These are phyloP conservation scores for Chrysomela aeneicollis DNA, from an alignment of 2,888 invertebrate genomes.

Conservation along the genomic window DNA sequence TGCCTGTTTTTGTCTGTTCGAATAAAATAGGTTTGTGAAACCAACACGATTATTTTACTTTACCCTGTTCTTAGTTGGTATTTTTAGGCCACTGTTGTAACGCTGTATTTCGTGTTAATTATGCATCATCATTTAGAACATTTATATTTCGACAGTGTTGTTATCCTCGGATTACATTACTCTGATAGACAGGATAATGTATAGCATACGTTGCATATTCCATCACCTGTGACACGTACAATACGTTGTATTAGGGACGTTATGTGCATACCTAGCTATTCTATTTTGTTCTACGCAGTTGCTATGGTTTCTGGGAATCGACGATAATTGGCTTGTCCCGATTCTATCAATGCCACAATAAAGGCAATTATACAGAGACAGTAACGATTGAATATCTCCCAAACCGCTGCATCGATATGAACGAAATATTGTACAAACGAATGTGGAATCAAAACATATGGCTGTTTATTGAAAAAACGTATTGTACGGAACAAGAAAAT, in stretches of 20 bases:
- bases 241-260: constrained; percentile 22
- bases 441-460: too few species aligned
- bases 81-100: too few species aligned
- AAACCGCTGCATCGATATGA: too few species aligned
- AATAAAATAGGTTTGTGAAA: background rate
- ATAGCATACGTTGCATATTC: constrained; percentile 1
- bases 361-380: constrained; percentile 18
- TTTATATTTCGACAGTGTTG: background rate
- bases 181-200: background rate
- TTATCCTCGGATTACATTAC: background rate
- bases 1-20: constrained; percentile 1
- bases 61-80: background rate
- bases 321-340: constrained; percentile 31
- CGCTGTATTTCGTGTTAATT: background rate
- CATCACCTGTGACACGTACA: constrained; percentile 15
- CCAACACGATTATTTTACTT: background rate
- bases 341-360: constrained; percentile 30
- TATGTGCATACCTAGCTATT: constrained; percentile 30
- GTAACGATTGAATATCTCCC: too few species aligned
- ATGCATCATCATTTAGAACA: background rate
- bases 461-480: too few species aligned
- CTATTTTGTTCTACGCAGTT: constrained; percentile 27
- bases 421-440: too few species aligned
- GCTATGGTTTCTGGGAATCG: constrained; percentile 28
- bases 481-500: too few species aligned